Percentiles rank a stretch among this genome's conserved stretches.
Conservation (phyloP, 2,113 vertebrate species). For the Toxotes chatareus region DNA sequence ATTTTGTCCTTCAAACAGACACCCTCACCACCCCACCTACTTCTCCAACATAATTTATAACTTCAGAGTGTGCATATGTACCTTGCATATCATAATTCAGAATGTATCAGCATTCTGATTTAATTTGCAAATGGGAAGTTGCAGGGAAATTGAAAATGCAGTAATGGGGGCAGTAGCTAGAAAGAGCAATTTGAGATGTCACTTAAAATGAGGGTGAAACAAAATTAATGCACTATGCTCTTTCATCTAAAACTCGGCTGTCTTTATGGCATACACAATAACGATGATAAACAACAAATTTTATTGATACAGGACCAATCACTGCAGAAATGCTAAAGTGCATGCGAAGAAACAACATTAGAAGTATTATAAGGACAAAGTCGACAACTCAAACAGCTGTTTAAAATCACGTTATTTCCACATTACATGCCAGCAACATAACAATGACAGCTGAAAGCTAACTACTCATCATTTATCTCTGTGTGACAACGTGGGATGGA, state of each 20-base stretch:
- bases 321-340: neutral
- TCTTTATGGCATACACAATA: neutral
- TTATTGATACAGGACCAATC: neutral
- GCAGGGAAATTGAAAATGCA: slow-evolving; percentile 41
- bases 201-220: slow-evolving; percentile 14
- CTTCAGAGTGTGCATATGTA: neutral
- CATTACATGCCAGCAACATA: no score
- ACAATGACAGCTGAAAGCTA: no score
- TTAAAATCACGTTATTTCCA: neutral
- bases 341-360: neutral
- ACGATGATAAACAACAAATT: neutral
- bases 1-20: neutral
- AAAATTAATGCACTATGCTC: neutral
- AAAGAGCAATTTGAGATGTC: slow-evolving; percentile 4
- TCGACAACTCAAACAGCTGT: neutral
- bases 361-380: neutral
- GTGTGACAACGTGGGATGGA: neutral
- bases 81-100: neutral
- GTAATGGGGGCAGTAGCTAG: neutral
- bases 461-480: neutral
- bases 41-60: neutral
- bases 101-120: slow-evolving; percentile 12
- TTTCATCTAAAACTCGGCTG: neutral
- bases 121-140: slow-evolving; percentile 21
- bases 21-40: no score